Base-by-base conservation (phyloP, 2,797 vertebrate genomes). In the Mus minutoides region DNA sequence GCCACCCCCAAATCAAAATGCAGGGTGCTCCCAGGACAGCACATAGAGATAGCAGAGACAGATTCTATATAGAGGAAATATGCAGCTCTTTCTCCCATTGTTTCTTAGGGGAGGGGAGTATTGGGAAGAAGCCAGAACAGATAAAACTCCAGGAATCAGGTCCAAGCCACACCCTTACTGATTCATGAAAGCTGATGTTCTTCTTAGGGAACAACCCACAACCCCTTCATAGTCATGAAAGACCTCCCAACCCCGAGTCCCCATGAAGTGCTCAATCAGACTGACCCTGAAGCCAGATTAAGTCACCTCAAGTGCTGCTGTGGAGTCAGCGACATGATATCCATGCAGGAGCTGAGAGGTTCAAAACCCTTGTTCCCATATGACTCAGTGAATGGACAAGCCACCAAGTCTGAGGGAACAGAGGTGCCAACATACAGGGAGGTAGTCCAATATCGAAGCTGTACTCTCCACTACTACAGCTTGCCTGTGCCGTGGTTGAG, bases 1-100 rank as follows among this genome's bases (percentile, higher is more conserved):
- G 92, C 99, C 96, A 97, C 99, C 99, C 93, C 99, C 98, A 0
- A 43, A 79, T 60, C 98, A 99, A 97, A 99, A 99, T 98, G 98
- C 95, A 99, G 99, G 93, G 95, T 98, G 2, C 97, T 98, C 83
- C 98, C 98, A 0, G 99, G 98, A 40, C 99, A 98, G 22, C 24
- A 9, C 85, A 58, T 96, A 97, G 94, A 77, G 96, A 97, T 4
- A 71, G 98, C 71, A 85, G 96, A 24, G 98, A 99, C 92, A 99
- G 99, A 52, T 4, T 37, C 37, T 29, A 6, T 4, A 34, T 14
- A 22, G 22, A 62, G 2, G 40, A 12, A 37, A 5, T 11, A 43
- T n/a, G 31, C 1, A 40, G 14, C 60, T 37, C 31, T 79, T 71
- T 80, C 3, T 58, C 46, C 54, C 26, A 11, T 37, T 54, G 4